phyloP scores from a whole-genome alignment of 2,113 vertebrate genomes.

The Formicarius rufipectus region DNA sequence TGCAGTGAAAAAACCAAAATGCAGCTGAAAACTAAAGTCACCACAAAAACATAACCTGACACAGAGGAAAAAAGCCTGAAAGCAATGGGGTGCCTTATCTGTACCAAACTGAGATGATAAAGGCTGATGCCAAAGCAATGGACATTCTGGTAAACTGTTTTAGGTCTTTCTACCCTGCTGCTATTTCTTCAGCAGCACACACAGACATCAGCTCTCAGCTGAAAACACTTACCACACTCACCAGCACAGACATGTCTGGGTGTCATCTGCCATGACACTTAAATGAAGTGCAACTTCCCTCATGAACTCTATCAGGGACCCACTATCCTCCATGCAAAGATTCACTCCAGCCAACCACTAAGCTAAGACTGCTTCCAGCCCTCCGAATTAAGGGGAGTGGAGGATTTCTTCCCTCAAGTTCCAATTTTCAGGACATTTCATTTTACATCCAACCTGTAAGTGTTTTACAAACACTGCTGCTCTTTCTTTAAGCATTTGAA shows the following conservation, averaged over 20 bases:
- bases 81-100: background rate
- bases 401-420: background rate
- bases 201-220: background rate
- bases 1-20: background rate
- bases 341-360: background rate
- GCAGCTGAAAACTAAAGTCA: background rate
- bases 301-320: background rate
- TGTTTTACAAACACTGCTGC: background rate
- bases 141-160: background rate
- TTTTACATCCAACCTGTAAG: background rate
- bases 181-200: background rate
- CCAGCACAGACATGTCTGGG: background rate
- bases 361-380: background rate
- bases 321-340: rapidly evolving
- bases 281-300: background rate
- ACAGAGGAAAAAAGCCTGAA: background rate
- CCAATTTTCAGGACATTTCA: background rate
- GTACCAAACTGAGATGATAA: background rate
- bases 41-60: background rate
- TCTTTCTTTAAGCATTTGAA: background rate
- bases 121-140: background rate
- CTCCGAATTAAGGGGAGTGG: background rate
- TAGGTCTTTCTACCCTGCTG: background rate
- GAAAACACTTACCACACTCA: background rate
- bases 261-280: background rate